Base-by-base conservation (phyloP, 2,888 invertebrate species). In the Erannis defoliaria region DNA sequence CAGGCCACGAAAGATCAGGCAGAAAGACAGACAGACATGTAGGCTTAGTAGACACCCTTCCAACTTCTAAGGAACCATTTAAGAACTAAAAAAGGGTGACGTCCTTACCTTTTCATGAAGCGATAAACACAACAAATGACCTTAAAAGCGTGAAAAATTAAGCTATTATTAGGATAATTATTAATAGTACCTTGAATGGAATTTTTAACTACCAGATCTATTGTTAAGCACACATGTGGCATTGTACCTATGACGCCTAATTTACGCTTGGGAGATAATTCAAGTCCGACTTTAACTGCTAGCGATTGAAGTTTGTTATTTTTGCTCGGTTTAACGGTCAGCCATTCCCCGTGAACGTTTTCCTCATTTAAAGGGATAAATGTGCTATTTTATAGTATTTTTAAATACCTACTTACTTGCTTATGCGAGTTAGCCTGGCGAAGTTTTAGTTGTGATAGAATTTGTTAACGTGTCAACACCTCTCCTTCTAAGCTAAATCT, bases 241-340 rank as follows among this genome's bases (percentile, higher is more conserved):
- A 31, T 46, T 54, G 31, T 45, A 35, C 43, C 19, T 16, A 19
- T 14, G 51, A 51, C 50, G 26, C 35, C 46, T 18, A 50, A 55
- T 64, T 54, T 57, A 55, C 46, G 53, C 18, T 51, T 50, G 29
- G 42, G 29, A 48, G 42, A 67, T 59, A 59, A 64, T 46, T 38
- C 51, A 54, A 55, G 50, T 54, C 55, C 46, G 61, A 56, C 59
- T 33, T 62, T 62, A 56, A 62, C 49, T 31, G 62, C 67, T 62
- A 56, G 64, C 62, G 62, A 50, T 59, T 56, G 59, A 45, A 37
- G 49, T 46, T 54, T 38, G 45, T 59, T 37, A 26, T 48, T 8
- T 31, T 33, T 26, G 19, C n/a, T 54, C 60, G 54, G 53, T 53
- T 10, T 38, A 48, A n/a, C 42, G 48, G 33, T 18, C 33, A 26